Evolutionary conservation across 2,888 invertebrate species (phyloP).

Genomic region (Aporophyla lueneburgensis): DNA sequence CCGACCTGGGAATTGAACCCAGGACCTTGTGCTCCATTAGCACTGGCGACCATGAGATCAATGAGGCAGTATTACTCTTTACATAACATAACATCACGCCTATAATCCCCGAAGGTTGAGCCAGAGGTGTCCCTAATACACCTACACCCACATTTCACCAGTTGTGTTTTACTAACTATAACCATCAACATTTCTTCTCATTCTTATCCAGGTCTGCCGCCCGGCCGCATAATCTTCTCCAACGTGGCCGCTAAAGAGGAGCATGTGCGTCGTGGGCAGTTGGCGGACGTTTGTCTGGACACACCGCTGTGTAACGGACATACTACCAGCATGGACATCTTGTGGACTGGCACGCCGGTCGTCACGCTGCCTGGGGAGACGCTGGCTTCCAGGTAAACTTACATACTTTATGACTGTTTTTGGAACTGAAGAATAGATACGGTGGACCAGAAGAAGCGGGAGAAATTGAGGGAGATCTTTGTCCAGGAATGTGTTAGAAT

Average conservation of each 20-base stretch:
- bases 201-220: slow-evolving; percentile 90
- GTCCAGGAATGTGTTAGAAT: no score
- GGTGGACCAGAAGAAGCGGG: not conserved
- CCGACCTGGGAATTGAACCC: no score
- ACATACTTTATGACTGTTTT: not conserved
- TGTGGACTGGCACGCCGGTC: slow-evolving; percentile 99
- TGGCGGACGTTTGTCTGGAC: slow-evolving; percentile 99
- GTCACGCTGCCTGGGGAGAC: slow-evolving; percentile 98
- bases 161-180: not conserved
- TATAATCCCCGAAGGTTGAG: not conserved
- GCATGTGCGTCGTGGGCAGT: slow-evolving; percentile 98
- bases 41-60: not conserved
- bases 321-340: slow-evolving; percentile 99
- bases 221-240: slow-evolving; percentile 97
- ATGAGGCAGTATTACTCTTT: not conserved
- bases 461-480: not conserved
- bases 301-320: slow-evolving; percentile 99
- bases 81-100: not conserved
- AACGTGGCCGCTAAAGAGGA: slow-evolving; percentile 99
- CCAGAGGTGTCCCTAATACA: not conserved
- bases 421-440: not conserved
- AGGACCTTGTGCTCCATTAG: no score
- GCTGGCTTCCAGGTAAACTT: slow-evolving; percentile 92
- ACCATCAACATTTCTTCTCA: not conserved
- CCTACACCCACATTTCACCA: not conserved